Evolutionary conservation across 2,113 vertebrate genomes (phyloP).

Genomic region (Zosterops lateralis): DNA sequence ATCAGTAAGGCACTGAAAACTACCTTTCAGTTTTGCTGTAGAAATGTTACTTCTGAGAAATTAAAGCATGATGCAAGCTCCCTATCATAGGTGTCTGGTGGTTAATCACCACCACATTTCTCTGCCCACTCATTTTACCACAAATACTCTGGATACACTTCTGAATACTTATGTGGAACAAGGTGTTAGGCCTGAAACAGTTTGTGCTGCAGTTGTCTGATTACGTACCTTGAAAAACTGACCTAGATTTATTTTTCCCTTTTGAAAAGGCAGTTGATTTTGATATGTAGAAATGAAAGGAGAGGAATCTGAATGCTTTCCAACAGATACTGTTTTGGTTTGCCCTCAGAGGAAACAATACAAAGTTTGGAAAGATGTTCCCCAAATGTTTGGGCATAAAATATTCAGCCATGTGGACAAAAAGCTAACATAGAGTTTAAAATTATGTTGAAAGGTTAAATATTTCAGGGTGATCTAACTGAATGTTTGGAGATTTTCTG

Average conservation of each 20-base stretch:
- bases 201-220: background rate
- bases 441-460: background rate
- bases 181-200: background rate
- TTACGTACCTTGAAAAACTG: background rate
- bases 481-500: background rate
- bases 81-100: slow-evolving; percentile 1
- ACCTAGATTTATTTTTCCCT: background rate
- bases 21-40: background rate
- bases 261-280: background rate
- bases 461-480: background rate
- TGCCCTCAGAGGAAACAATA: background rate
- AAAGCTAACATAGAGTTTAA: background rate
- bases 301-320: background rate
- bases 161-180: background rate
- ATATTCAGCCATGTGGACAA: background rate
- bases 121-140: background rate
- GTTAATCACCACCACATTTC: background rate
- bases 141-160: background rate
- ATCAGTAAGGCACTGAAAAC: background rate
- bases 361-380: background rate
- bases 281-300: background rate
- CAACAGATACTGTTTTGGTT: background rate
- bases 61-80: background rate
- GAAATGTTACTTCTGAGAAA: background rate
- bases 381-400: background rate